phyloP scores from a whole-genome alignment of 2,113 vertebrate species.

The Grallaria varia region DNA sequence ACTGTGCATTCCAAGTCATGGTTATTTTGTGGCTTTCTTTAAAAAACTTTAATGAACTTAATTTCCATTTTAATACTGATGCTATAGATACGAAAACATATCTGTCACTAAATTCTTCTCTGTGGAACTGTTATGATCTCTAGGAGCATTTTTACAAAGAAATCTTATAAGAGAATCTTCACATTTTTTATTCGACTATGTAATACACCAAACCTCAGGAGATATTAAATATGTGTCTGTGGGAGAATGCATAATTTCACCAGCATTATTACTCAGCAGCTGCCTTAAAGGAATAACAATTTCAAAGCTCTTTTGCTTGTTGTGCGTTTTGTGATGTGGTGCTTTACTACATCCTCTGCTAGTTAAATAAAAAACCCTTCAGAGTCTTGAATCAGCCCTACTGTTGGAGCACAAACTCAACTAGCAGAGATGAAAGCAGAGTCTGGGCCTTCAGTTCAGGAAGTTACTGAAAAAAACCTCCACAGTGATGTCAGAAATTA shows the following conservation, averaged over 20 bases:
- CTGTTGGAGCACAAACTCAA: not conserved
- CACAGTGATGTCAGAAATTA: not conserved
- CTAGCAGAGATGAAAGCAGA: slow-evolving; percentile 21
- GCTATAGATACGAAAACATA: not conserved
- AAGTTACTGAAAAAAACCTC: not conserved
- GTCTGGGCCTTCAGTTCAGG: not conserved
- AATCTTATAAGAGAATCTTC: slow-evolving; percentile 24
- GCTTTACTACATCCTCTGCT: slow-evolving; percentile 34
- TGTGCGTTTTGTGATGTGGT: not conserved
- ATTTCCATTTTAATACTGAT: slow-evolving; percentile 18
- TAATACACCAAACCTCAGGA: slow-evolving; percentile 21
- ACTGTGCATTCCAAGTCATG: not conserved
- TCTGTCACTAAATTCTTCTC: not conserved
- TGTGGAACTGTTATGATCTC: slow-evolving; percentile 5
- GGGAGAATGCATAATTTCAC: slow-evolving; percentile 61
- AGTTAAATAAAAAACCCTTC: slow-evolving; percentile 20
- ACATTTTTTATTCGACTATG: not conserved
- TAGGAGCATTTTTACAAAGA: not conserved
- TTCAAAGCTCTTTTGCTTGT: slow-evolving; percentile 35
- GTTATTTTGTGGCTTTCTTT: not conserved
- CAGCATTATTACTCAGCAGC: slow-evolving; percentile 46
- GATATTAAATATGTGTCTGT: slow-evolving; percentile 36
- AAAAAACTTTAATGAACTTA: not conserved
- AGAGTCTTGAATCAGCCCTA: not conserved
- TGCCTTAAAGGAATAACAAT: slow-evolving; percentile 47